Conservation (phyloP, 2,888 invertebrate species). For the Tryphoninae sp. region DNA sequence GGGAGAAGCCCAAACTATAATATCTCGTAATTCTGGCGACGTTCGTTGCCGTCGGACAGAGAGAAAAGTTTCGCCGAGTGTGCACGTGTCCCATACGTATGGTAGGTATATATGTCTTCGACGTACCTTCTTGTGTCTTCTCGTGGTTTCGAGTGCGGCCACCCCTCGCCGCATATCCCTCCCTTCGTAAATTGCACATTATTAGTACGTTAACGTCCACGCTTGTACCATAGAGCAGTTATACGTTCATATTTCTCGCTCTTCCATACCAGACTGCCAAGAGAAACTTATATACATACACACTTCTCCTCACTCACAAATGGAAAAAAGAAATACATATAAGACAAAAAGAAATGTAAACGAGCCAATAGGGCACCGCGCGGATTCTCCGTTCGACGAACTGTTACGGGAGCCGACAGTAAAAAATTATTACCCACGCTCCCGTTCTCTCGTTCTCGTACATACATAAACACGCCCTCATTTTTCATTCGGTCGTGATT, state of each 20-base stretch:
- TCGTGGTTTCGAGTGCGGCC: neutral
- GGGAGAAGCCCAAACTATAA: constrained; percentile 54
- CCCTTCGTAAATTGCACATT: constrained; percentile 61
- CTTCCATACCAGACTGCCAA: neutral
- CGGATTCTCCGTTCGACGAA: constrained; percentile 19
- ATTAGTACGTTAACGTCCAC: constrained; percentile 60
- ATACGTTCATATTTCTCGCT: constrained; percentile 41
- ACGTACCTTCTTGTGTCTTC: neutral
- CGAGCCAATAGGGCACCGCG: constrained; percentile 31
- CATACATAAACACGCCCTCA: constrained; percentile 26
- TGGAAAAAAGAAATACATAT: neutral
- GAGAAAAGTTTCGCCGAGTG: constrained; percentile 18
- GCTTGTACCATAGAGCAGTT: constrained; percentile 26
- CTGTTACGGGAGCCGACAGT: constrained; percentile 2
- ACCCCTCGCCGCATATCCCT: constrained; percentile 7
- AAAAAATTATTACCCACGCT: constrained; percentile 22
- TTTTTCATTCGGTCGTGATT: constrained; percentile 27
- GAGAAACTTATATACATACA: neutral
- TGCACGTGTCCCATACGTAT: constrained; percentile 1
- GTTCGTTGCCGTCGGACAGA: constrained; percentile 15
- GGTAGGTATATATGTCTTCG: constrained; percentile 11
- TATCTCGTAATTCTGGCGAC: constrained; percentile 54
- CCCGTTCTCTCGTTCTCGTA: constrained; percentile 30
- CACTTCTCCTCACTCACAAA: too few species aligned
- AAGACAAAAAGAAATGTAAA: constrained; percentile 33